A percentile compares a stretch with the other conserved stretches of the same genome.
These are phyloP conservation scores for Eristalinus aeneus DNA, from an alignment of 2,888 invertebrate species.

Conservation along the genomic window DNA sequence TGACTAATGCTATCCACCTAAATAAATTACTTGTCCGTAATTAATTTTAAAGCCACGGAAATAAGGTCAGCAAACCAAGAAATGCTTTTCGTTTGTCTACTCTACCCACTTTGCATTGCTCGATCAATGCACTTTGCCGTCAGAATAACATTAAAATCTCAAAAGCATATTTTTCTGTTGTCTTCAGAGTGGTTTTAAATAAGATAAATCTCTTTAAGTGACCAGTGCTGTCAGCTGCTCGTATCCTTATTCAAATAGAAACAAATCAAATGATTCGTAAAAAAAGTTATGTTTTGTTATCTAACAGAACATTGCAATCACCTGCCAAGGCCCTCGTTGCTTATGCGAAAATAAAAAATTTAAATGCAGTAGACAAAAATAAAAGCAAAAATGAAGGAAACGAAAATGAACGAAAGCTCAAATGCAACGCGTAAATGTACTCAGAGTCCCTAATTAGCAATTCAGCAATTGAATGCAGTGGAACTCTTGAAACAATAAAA, in stretches of 20 bases:
- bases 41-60: background rate
- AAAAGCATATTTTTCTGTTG: background rate
- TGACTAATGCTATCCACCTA: no score
- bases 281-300: background rate
- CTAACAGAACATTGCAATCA: background rate
- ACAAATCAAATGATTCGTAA: background rate
- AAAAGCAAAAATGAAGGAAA: background rate
- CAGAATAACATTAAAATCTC: background rate
- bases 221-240: background rate
- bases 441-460: constrained; percentile 14
- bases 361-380: background rate
- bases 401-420: constrained; percentile 6
- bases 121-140: background rate
- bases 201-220: background rate
- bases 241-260: background rate
- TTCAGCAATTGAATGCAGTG: constrained; percentile 9
- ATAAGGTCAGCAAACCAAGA: background rate
- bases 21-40: background rate
- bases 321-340: background rate
- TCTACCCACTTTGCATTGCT: background rate
- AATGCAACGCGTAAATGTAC: background rate
- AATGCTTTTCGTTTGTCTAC: background rate
- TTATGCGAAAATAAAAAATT: background rate
- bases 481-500: constrained; percentile 49
- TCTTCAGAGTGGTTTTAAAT: background rate